These are phyloP conservation scores for Aricia agestis DNA, from an alignment of 1,140 invertebrate genomes.

Conservation along the genomic window DNA sequence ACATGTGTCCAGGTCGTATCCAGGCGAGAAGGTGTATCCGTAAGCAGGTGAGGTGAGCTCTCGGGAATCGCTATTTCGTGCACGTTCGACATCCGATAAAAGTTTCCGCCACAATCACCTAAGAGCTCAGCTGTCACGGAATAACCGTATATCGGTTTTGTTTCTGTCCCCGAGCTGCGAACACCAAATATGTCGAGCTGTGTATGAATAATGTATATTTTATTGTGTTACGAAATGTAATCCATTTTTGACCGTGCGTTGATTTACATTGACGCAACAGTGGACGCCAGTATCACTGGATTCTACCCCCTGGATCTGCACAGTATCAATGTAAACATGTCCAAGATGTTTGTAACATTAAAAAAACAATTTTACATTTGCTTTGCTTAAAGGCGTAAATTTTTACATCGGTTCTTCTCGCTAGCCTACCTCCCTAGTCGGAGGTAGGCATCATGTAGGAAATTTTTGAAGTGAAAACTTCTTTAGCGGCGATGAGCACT, in stretches of 20 bases:
- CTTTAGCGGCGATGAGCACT: too few species aligned
- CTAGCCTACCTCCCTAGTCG: too few species aligned
- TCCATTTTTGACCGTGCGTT: not conserved
- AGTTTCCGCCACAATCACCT: conserved; percentile 76
- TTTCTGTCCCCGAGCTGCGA: conserved; percentile 54
- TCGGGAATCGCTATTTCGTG: conserved; percentile 68
- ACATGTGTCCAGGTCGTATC: not conserved
- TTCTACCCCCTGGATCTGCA: too few species aligned
- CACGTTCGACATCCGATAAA: conserved; percentile 76
- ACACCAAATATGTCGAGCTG: conserved; percentile 25
- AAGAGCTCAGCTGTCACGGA: conserved; percentile 76
- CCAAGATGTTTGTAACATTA: too few species aligned
- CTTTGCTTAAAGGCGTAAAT: too few species aligned
- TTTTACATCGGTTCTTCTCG: too few species aligned
- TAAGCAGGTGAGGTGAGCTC: conserved; percentile 59
- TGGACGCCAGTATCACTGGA: too few species aligned
- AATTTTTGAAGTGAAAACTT: too few species aligned
- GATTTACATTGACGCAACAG: not conserved
- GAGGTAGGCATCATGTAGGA: too few species aligned
- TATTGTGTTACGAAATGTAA: conserved; percentile 8
- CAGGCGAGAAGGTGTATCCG: conserved; percentile 18
- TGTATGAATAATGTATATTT: conserved; percentile 24
- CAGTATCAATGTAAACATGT: too few species aligned
- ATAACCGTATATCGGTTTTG: conserved; percentile 75
- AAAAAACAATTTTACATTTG: too few species aligned